Conservation (phyloP, 1,140 invertebrate species). For the Hylaeus volcanicus region DNA sequence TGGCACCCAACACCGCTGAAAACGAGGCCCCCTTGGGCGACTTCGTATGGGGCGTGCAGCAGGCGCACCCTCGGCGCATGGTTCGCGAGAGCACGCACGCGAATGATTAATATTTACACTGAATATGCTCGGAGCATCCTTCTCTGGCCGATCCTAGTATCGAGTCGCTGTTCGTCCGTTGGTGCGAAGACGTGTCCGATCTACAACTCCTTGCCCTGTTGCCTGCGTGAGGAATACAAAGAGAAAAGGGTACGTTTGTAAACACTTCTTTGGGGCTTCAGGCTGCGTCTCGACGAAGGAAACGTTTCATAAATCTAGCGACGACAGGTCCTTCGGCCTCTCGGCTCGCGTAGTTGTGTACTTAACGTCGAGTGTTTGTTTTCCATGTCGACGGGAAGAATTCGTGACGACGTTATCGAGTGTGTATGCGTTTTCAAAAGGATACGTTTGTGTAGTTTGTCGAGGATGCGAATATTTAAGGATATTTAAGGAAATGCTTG, state of each 20-base stretch:
- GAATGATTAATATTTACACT: constrained; percentile 53
- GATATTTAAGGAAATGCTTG: too few relatives aligned
- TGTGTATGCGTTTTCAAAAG: too few relatives aligned
- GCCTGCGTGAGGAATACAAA: neutral
- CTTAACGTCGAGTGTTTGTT: neutral
- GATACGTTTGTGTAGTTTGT: too few relatives aligned
- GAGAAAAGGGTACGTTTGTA: neutral
- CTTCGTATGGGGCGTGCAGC: neutral
- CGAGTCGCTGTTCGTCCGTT: constrained; percentile 22
- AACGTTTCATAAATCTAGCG: neutral
- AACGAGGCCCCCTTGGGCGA: neutral
- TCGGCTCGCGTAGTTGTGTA: neutral
- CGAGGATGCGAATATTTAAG: too few relatives aligned
- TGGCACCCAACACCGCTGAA: constrained; percentile 29
- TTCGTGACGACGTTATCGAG: too few relatives aligned
- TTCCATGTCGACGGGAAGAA: neutral
- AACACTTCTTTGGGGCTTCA: neutral
- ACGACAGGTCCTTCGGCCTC: neutral
- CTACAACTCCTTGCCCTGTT: constrained; percentile 32
- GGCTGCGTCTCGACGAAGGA: neutral
- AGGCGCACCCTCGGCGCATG: neutral
- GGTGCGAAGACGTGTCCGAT: constrained; percentile 42
- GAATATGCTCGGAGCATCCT: constrained; percentile 1
- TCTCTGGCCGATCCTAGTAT: constrained; percentile 12
- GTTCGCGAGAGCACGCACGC: constrained; percentile 12